These are phyloP conservation scores for Ginglymostoma cirratum DNA, from an alignment of 2,113 vertebrate species.

Conservation along the genomic window DNA sequence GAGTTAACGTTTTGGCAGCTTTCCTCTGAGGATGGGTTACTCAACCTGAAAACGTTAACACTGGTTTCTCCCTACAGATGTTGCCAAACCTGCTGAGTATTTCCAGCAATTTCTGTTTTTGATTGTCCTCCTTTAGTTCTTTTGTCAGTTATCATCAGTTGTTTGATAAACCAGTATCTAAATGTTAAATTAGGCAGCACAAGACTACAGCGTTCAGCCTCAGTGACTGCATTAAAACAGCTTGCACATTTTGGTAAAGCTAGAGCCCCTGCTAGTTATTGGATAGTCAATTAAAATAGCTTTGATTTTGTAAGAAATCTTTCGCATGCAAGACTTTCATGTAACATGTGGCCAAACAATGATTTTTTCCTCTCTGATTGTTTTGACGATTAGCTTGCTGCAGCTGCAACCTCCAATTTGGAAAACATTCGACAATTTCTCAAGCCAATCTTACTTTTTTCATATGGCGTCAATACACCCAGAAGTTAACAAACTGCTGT, in stretches of 20 bases:
- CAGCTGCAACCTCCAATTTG: background rate
- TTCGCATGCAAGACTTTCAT: background rate
- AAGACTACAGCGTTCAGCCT: background rate
- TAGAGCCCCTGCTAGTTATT: background rate
- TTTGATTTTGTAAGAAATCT: background rate
- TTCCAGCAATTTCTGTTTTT: too few relatives aligned
- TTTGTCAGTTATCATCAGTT: background rate
- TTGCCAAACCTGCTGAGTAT: too few relatives aligned
- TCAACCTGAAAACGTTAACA: too few relatives aligned
- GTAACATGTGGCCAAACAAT: background rate
- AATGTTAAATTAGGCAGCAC: background rate
- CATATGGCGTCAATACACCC: background rate
- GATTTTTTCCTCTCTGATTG: background rate
- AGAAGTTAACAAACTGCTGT: background rate
- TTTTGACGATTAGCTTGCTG: background rate
- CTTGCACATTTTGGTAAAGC: background rate
- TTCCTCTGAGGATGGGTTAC: too few relatives aligned
- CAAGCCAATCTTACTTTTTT: background rate
- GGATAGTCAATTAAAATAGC: background rate
- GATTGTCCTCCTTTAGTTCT: background rate
- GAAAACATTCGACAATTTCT: background rate
- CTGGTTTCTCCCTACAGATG: too few relatives aligned
- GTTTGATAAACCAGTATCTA: too few relatives aligned
- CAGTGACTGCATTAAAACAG: background rate
- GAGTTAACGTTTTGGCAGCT: too few relatives aligned